phyloP scores from a whole-genome alignment of 1,140 invertebrate genomes.

The Chlorops oryzae region DNA sequence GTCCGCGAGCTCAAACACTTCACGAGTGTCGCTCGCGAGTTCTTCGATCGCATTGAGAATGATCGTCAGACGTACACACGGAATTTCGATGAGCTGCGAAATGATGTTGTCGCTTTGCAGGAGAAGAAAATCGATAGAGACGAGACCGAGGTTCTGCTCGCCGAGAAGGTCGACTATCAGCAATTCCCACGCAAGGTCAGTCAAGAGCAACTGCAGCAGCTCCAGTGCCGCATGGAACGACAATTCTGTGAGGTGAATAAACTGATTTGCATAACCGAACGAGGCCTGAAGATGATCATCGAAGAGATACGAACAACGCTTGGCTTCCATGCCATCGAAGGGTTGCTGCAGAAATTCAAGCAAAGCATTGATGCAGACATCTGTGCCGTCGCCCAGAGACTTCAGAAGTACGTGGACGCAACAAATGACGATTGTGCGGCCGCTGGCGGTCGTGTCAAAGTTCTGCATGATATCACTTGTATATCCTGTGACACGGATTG shows the following conservation, averaged over 20 bases:
- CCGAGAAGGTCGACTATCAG: slow-evolving; percentile 63
- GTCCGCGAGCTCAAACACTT: slow-evolving; percentile 23
- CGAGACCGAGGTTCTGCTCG: slow-evolving; percentile 61
- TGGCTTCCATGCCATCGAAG: slow-evolving; percentile 61
- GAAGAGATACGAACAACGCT: slow-evolving; percentile 62
- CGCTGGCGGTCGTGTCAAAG: slow-evolving; percentile 59
- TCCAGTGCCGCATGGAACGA: slow-evolving; percentile 57
- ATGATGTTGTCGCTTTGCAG: too few relatives aligned
- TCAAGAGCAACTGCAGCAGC: slow-evolving; percentile 60
- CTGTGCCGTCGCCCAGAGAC: slow-evolving; percentile 56
- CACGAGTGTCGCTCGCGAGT: slow-evolving; percentile 15
- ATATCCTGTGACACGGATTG: slow-evolving; percentile 67
- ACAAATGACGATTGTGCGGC: slow-evolving; percentile 58
- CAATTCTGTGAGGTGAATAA: slow-evolving; percentile 57
- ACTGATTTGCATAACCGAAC: slow-evolving; percentile 59
- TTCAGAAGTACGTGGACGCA: slow-evolving; percentile 51
- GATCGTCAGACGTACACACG: too few relatives aligned
- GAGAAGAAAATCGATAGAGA: slow-evolving; percentile 56
- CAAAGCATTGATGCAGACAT: slow-evolving; percentile 61
- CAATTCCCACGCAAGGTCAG: slow-evolving; percentile 64
- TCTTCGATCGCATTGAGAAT: slow-evolving; percentile 2
- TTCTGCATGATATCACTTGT: slow-evolving; percentile 63
- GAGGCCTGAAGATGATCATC: slow-evolving; percentile 57
- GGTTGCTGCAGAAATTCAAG: slow-evolving; percentile 59
- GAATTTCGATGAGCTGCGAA: too few relatives aligned